Conservation (phyloP, 1,140 invertebrate species). For the Latrodectus geometricus region DNA sequence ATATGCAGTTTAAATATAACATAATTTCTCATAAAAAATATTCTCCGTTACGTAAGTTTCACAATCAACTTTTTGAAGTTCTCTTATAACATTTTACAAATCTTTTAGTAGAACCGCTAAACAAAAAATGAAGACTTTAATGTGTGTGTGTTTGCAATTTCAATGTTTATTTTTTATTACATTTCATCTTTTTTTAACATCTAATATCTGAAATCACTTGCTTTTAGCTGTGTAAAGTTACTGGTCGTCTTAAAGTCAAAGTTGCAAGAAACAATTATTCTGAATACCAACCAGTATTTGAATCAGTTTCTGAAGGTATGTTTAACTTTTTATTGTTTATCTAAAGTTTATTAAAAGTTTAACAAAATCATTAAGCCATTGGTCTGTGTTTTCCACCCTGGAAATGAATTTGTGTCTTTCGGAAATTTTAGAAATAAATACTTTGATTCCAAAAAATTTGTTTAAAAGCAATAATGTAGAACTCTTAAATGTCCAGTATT, state of each 20-base stretch:
- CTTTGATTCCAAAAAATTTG: too few species aligned
- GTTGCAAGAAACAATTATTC: constrained; percentile 80
- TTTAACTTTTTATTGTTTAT: constrained; percentile 11
- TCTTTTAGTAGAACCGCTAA: too few species aligned
- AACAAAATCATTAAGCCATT: neutral
- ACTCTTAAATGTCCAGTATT: too few species aligned
- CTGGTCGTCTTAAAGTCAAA: constrained; percentile 82
- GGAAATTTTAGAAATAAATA: neutral
- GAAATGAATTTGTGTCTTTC: neutral
- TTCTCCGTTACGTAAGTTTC: too few species aligned
- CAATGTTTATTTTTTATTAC: neutral
- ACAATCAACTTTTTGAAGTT: too few species aligned
- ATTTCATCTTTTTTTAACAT: too few species aligned
- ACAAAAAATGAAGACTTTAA: neutral
- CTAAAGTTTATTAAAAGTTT: neutral
- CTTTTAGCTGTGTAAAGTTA: constrained; percentile 76
- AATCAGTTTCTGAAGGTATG: constrained; percentile 67
- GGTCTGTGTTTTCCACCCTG: neutral
- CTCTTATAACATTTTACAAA: too few species aligned
- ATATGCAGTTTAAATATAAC: too few species aligned
- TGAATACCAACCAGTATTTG: constrained; percentile 73
- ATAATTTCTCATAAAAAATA: too few species aligned
- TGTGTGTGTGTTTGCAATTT: neutral
- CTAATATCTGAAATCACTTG: neutral
- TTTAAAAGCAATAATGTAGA: too few species aligned